Evolutionary conservation across 1,140 invertebrate species (phyloP), one percentile per base, ranked within the genome.

Genomic region (Agrypnia vestita): DNA sequence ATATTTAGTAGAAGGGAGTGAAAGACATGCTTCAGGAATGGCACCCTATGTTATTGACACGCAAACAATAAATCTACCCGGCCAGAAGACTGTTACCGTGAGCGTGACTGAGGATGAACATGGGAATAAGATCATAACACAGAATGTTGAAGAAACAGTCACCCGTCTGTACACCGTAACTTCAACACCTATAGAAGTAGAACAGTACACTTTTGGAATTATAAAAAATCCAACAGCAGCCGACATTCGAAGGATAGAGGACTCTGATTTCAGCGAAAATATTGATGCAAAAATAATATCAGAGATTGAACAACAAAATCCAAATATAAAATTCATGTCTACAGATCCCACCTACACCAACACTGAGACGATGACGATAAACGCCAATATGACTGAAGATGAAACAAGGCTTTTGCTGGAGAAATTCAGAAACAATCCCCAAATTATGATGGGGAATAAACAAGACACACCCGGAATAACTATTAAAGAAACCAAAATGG

Each of bases 21-120:
- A 62, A 11, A 72, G 64, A 21, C 47, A 59, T 11, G 43, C 12
- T 9, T 19, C 15, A 17, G 47, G 43, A 56, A 49, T 59, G 46
- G 19, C 25, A 13, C 74, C 81, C 53, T 78, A 78, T 17, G 21
- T 73, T 7, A 15, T 80, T 9, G 82, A 80, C 8, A 64, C 79
- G 6, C 56, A 83, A 64, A 75, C 46, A 19, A 62, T 53, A 15
- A 67, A 62, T 43, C 17, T 89, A 62, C 89, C 88, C 3, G 84
- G 87, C 59, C 88, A 89, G 80, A 89, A 90, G 84, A 88, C 87
- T 8, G 89, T 90, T 8, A 89, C 87, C 21, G 88, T 90, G 0
- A 90, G 88, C 77, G 88, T 89, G 1, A 85, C 85, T 6, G 88
- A 90, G 84, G 89, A 90, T 80, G 88, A 88, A 84, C 89, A 86